Conservation (phyloP, 2,797 vertebrate species). For the Cephalopachus bancanus region DNA sequence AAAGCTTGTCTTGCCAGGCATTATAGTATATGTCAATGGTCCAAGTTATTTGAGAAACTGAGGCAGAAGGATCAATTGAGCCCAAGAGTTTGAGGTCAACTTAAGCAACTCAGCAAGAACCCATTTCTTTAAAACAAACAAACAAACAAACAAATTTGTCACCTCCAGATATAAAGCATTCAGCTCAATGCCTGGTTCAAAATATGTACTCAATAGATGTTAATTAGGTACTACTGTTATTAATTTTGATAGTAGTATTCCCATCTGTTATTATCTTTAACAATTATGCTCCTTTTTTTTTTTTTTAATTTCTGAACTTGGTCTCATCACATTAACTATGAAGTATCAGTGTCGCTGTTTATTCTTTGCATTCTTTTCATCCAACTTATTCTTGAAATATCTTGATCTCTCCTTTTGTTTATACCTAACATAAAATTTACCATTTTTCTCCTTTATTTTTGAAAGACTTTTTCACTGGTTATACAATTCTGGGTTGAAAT, state of each 20-base stretch:
- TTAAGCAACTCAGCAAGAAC: neutral
- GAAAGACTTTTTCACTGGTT: neutral
- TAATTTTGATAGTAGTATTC: neutral
- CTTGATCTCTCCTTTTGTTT: slow-evolving; percentile 16
- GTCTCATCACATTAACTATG: slow-evolving; percentile 1
- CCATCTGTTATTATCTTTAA: slow-evolving; percentile 36
- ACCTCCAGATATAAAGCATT: neutral
- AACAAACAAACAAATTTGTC: neutral
- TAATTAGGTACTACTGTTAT: neutral
- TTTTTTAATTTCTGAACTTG: slow-evolving; percentile 44
- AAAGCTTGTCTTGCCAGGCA: neutral
- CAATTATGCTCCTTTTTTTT: neutral
- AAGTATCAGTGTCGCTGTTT: neutral
- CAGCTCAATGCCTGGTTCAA: neutral
- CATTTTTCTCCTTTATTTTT: neutral
- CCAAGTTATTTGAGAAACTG: neutral
- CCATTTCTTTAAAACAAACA: neutral
- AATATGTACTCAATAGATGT: slow-evolving; percentile 2
- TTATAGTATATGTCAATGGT: neutral
- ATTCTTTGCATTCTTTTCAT: slow-evolving; percentile 4
- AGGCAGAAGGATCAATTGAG: neutral
- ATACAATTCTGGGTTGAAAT: neutral
- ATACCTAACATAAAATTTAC: neutral
- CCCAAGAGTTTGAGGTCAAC: neutral
- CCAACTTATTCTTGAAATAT: neutral